A percentile compares a stretch with the other conserved stretches of the same genome.
These are phyloP conservation scores for Andrena minutula DNA, from an alignment of 2,888 invertebrate species.

Conservation along the genomic window DNA sequence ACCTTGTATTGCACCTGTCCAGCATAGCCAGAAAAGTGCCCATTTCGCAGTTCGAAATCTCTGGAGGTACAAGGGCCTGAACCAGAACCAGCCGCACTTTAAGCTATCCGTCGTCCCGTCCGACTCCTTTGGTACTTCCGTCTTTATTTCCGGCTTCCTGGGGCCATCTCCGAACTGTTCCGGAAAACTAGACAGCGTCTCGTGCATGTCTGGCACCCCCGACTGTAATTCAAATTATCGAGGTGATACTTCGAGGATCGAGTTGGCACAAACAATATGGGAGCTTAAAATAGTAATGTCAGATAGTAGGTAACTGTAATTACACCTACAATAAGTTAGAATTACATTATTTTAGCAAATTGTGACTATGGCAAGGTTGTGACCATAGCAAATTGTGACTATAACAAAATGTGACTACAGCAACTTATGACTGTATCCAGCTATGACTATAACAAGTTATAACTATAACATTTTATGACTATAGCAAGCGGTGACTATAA, in stretches of 20 bases:
- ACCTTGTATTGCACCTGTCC: constrained; percentile 93
- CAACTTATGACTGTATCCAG: no score
- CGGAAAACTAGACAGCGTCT: constrained; percentile 75
- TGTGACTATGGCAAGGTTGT: no score
- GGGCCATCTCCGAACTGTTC: constrained; percentile 75
- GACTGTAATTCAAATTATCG: constrained; percentile 72
- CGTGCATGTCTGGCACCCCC: constrained; percentile 76
- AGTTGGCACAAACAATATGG: constrained; percentile 15
- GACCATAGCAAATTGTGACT: no score
- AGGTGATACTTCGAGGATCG: constrained; percentile 1
- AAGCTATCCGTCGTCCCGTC: constrained; percentile 62
- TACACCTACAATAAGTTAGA: no score
- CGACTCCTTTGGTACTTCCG: constrained; percentile 62
- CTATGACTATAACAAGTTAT: no score
- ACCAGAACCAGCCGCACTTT: constrained; percentile 89
- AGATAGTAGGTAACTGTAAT: no score
- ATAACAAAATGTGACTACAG: no score
- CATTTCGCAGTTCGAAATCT: constrained; percentile 91
- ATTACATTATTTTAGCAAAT: no score
- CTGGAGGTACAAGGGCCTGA: constrained; percentile 89
- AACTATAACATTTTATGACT: no score
- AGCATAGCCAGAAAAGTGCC: constrained; percentile 93
- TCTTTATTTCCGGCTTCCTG: constrained; percentile 72
- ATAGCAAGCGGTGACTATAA: no score
- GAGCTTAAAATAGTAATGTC: background rate